A percentile compares a stretch with the other conserved stretches of the same genome.
These are phyloP conservation scores for Hesperia comma DNA, from an alignment of 2,888 invertebrate genomes.

Conservation along the genomic window DNA sequence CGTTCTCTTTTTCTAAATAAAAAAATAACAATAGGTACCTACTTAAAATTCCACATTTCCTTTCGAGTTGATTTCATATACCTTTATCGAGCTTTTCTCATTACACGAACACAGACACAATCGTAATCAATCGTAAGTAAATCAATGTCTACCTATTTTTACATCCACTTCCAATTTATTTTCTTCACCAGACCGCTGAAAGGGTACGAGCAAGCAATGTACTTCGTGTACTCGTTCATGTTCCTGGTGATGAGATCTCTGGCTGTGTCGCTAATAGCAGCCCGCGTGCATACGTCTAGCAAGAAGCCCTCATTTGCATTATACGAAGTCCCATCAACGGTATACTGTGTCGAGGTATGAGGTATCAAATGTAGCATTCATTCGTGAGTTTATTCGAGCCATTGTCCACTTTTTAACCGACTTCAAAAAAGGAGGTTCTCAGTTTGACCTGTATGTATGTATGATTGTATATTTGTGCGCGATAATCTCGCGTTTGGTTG, in stretches of 20 bases:
- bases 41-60: no score
- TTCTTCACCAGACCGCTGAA: conserved; percentile 53
- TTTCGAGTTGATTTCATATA: no score
- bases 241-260: conserved; percentile 85
- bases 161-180: conserved; percentile 47
- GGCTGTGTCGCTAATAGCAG: conserved; percentile 83
- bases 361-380: not conserved
- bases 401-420: no score
- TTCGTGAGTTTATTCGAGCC: no score
- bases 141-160: not conserved
- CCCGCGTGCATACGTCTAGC: conserved; percentile 82
- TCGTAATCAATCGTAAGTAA: not conserved
- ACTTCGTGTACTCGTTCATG: conserved; percentile 86
- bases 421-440: no score
- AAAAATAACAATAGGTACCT: no score
- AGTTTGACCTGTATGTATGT: no score
- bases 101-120: no score
- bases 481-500: no score
- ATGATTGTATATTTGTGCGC: no score
- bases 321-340: conserved; percentile 83
- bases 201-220: conserved; percentile 82
- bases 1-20: no score
- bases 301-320: conserved; percentile 78
- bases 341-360: conserved; percentile 84
- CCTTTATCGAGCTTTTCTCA: no score